Base-by-base conservation (phyloP, 2,888 invertebrate genomes). In the Phlogophora meticulosa region DNA sequence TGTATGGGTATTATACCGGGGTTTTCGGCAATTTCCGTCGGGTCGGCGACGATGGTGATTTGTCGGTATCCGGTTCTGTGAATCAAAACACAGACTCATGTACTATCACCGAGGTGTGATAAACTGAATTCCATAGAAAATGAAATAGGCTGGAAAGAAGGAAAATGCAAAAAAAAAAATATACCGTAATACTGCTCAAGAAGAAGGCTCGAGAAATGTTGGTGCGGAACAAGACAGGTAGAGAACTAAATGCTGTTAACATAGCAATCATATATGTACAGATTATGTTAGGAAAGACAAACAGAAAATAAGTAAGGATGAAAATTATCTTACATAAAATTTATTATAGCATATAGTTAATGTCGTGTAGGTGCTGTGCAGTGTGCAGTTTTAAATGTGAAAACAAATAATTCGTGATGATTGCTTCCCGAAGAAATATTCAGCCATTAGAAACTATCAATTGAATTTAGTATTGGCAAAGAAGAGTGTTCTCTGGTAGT, bases 1-100 rank as follows among this genome's bases (percentile, higher is more conserved):
- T 92, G 91, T 93, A 93, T 95, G 93, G 92, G 96, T 96, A 97
- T 98, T 98, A 98, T 98, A 98, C 98, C 97, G 98, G 98, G 95
- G 98, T 98, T 97, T 98, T 98, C 94, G 98, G 98, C 96, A 99
- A 97, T 97, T 98, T 98, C 97, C 98, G 97, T 96, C 98, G 97
- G 84, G 98, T 98, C 89, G 98, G 98, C 90, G 98, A 98, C 84
- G 98, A 97, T 90, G 98, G 98, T 88, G 98, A 97, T 96, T 98
- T 98, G 95, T 98, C 98, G 91, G 96, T 96, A 92, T 98, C 98
- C 85, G 97, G 97, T 96, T 98, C 98, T 98, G 97, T 87, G 93
- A 92, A 94, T 86, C 90, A 92, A 93, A 94, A 93, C 77, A 92
- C 72, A 90, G 83, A 86, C 88, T 88, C 83, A 87, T 90, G 88